Percentiles rank a stretch among this genome's conserved stretches.
These are phyloP conservation scores for Paedocypris sp. DNA, from an alignment of 2,113 vertebrate species.

Conservation along the genomic window DNA sequence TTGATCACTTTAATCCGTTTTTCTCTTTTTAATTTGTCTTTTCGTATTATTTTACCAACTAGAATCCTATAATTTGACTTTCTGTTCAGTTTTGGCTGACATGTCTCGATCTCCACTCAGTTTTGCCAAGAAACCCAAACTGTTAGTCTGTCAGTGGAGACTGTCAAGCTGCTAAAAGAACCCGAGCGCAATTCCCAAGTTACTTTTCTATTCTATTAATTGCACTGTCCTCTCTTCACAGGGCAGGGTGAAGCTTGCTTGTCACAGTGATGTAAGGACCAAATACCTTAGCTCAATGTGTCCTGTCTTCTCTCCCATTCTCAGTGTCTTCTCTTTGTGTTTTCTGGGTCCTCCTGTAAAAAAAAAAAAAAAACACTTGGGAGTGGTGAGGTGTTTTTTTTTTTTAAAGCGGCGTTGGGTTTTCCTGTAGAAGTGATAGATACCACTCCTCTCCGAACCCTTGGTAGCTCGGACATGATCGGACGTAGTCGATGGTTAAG, in stretches of 20 bases:
- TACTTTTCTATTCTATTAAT: too few relatives aligned
- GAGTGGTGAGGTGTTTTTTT: conserved; percentile 42
- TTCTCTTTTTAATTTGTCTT: too few relatives aligned
- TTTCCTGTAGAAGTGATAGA: neutral
- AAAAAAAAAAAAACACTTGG: conserved; percentile 52
- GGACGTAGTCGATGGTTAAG: neutral
- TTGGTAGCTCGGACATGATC: neutral
- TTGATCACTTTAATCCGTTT: too few relatives aligned
- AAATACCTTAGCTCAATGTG: conserved; percentile 62
- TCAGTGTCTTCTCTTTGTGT: conserved; percentile 31
- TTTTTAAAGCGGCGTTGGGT: conserved; percentile 11
- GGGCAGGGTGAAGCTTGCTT: conserved; percentile 76
- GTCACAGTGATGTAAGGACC: conserved; percentile 78
- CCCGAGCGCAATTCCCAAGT: conserved; percentile 42
- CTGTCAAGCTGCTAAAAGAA: conserved; percentile 38
- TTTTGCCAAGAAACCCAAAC: neutral
- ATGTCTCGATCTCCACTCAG: too few relatives aligned
- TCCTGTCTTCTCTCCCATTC: conserved; percentile 54
- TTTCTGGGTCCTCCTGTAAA: conserved; percentile 32
- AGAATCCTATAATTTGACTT: too few relatives aligned
- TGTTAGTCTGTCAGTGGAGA: neutral
- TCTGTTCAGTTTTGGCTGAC: neutral
- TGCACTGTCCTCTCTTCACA: conserved; percentile 69
- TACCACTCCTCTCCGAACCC: neutral
- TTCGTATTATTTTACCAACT: conserved; percentile 44